Conservation (phyloP, 2,113 vertebrate species). For the Amblyopsis rosae region DNA sequence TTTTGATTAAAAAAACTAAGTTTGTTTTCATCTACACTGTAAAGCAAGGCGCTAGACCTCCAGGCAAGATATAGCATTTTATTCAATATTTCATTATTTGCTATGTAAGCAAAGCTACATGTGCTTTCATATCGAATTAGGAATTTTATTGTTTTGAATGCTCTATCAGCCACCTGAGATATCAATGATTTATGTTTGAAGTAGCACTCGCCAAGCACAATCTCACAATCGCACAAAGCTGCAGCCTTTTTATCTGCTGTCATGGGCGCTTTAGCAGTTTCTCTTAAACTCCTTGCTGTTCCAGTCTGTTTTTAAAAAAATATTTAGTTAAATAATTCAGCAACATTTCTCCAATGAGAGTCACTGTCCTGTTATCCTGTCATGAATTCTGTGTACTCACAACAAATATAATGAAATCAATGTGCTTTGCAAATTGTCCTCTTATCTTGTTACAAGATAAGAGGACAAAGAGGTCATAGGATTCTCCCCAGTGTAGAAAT, state of each 20-base stretch:
- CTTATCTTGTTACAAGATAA: not conserved
- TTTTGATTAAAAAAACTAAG: not conserved
- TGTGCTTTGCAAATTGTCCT: slow-evolving; percentile 17
- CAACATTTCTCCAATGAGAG: slow-evolving; percentile 32
- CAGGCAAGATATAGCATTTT: slow-evolving; percentile 9
- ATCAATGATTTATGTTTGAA: slow-evolving; percentile 50
- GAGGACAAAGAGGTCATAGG: not conserved
- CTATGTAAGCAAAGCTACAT: slow-evolving; percentile 3
- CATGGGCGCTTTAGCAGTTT: slow-evolving; percentile 36
- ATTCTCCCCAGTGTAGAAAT: not conserved
- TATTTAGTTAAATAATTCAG: slow-evolving; percentile 44
- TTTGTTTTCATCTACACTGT: too few species aligned
- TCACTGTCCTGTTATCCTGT: slow-evolving; percentile 14
- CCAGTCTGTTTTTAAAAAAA: slow-evolving; percentile 23
- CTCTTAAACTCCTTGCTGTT: slow-evolving; percentile 34
- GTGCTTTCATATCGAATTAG: slow-evolving; percentile 56
- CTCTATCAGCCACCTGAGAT: slow-evolving; percentile 61
- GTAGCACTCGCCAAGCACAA: slow-evolving; percentile 27
- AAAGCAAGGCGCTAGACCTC: slow-evolving; percentile 4
- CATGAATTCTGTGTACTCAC: not conserved
- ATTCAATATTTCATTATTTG: slow-evolving; percentile 25
- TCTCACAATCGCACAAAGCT: slow-evolving; percentile 40
- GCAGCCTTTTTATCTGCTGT: slow-evolving; percentile 44
- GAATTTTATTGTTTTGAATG: slow-evolving; percentile 51
- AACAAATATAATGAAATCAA: slow-evolving; percentile 1